Conservation (phyloP, 2,113 vertebrate species). For the Acrocephalus kingi region DNA sequence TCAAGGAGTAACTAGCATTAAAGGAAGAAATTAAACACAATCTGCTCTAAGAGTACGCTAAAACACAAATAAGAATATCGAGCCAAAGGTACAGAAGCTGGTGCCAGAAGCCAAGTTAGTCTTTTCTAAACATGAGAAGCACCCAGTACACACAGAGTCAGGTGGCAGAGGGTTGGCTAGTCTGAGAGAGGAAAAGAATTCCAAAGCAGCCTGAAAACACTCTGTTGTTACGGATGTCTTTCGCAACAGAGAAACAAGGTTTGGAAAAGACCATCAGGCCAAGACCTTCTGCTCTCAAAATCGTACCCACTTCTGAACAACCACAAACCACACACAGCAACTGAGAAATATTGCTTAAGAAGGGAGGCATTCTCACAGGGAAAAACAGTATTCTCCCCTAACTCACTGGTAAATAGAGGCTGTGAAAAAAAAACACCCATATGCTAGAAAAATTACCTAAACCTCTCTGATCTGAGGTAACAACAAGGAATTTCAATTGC, state of each 20-base stretch:
- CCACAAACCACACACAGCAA: slow-evolving; percentile 21
- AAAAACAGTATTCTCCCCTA: background rate
- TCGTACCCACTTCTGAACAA: background rate
- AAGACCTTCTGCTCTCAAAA: background rate
- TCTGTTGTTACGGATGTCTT: background rate
- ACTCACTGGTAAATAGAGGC: background rate
- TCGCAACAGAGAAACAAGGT: background rate
- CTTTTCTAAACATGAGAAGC: background rate
- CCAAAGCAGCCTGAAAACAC: background rate
- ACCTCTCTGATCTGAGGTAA: background rate
- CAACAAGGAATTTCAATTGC: background rate
- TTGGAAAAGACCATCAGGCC: background rate
- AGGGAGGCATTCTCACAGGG: background rate
- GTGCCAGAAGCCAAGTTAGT: background rate
- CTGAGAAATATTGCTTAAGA: background rate
- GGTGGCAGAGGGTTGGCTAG: background rate
- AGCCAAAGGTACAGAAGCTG: background rate
- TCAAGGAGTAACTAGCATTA: background rate
- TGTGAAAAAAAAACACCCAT: background rate
- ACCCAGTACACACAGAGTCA: background rate
- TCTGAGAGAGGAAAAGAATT: background rate
- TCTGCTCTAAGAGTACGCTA: background rate
- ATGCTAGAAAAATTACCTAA: background rate
- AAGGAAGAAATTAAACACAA: background rate
- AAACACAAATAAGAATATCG: background rate